These are phyloP conservation scores for Erebia aethiops DNA, from an alignment of 2,888 invertebrate species.

Conservation along the genomic window DNA sequence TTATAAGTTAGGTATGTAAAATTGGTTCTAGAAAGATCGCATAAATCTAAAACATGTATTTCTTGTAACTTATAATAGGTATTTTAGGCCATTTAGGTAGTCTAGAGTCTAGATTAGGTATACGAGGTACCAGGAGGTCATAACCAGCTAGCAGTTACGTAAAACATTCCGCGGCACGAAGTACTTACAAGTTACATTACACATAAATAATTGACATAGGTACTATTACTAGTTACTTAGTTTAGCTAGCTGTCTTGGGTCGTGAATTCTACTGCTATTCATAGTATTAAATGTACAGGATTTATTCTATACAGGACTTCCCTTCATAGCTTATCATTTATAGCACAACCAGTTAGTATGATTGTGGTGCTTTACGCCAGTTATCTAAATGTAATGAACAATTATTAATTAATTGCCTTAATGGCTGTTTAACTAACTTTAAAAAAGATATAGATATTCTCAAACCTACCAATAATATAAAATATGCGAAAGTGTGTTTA, in stretches of 20 bases:
- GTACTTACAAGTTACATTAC: background rate
- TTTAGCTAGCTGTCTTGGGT: background rate
- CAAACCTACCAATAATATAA: too few species aligned
- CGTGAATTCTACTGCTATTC: constrained; percentile 22
- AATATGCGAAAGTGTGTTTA: too few species aligned
- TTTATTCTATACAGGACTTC: background rate
- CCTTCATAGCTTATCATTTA: too few species aligned
- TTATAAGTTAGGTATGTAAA: too few species aligned
- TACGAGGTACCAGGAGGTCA: constrained; percentile 1
- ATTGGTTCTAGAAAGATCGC: background rate
- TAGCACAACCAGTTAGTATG: too few species aligned
- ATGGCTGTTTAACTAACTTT: too few species aligned
- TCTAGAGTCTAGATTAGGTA: background rate
- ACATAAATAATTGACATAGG: constrained; percentile 14
- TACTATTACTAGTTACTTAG: background rate
- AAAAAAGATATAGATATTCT: too few species aligned
- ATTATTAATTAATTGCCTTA: too few species aligned
- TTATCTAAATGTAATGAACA: too few species aligned
- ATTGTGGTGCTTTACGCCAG: too few species aligned
- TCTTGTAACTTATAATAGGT: background rate
- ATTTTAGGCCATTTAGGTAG: constrained; percentile 3
- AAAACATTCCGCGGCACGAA: background rate
- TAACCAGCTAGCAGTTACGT: background rate
- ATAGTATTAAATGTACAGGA: background rate
- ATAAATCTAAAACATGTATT: background rate